phyloP scores from a whole-genome alignment of 2,797 vertebrate species.

The Coregonus ussuriensis region DNA sequence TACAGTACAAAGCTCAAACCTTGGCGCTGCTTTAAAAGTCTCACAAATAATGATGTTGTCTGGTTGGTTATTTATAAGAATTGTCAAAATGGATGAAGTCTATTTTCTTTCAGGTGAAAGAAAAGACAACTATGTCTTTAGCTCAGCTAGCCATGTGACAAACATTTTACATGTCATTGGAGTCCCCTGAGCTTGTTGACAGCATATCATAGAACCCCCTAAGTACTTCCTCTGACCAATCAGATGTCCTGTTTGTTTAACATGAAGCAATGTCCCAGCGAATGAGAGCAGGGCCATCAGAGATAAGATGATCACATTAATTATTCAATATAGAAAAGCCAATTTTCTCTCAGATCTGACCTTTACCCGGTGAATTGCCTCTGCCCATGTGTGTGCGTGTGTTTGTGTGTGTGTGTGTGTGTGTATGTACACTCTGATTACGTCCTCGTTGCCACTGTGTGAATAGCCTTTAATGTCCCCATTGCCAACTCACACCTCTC shows the following conservation, averaged over 20 bases:
- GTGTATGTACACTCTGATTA: background rate
- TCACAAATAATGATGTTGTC: background rate
- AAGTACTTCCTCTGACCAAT: background rate
- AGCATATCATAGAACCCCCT: background rate
- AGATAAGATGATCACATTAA: constrained; percentile 38
- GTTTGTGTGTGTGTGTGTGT: background rate
- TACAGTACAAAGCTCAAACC: background rate
- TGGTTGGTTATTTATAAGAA: background rate
- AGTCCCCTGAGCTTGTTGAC: background rate
- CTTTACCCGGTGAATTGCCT: constrained; percentile 35
- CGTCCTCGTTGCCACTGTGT: background rate
- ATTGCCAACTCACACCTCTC: constrained; percentile 19
- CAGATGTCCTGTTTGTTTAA: constrained; percentile 14
- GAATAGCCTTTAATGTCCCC: constrained; percentile 19
- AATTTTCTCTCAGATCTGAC: constrained; percentile 34
- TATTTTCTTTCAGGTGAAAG: background rate
- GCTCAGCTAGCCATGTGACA: constrained; percentile 7
- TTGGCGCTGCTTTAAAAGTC: background rate
- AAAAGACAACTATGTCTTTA: background rate
- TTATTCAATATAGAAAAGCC: constrained; percentile 43
- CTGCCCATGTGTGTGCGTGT: constrained; percentile 19
- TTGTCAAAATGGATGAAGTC: background rate
- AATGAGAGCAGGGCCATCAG: constrained; percentile 16
- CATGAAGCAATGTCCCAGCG: background rate
- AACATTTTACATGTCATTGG: background rate